Percentiles rank a stretch among this genome's conserved stretches.
phyloP scores from a whole-genome alignment of 2,888 invertebrate species.

The Metacarcinus magister region DNA sequence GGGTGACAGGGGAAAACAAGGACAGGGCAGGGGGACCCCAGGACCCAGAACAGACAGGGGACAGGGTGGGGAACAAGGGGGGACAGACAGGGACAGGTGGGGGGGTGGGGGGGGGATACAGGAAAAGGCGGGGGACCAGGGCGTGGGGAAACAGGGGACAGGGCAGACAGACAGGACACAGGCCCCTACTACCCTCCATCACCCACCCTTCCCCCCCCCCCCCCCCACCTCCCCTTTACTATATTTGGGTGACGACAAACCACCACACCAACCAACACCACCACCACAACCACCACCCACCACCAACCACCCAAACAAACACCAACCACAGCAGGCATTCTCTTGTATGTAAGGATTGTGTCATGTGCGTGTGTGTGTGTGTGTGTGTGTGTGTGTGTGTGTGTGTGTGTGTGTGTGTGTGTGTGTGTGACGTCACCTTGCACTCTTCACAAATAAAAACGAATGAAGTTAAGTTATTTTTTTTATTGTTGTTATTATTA shows the following conservation, averaged over 20 bases:
- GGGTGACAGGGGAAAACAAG: too few relatives aligned
- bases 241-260: background rate
- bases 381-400: constrained; percentile 26
- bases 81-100: too few relatives aligned
- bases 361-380: constrained; percentile 14
- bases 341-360: background rate
- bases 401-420: constrained; percentile 26
- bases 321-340: background rate
- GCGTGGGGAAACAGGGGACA: too few relatives aligned
- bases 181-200: background rate
- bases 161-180: background rate
- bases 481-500: too few relatives aligned
- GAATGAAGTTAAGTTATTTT: too few relatives aligned
- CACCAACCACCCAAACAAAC: background rate
- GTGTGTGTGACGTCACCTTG: background rate
- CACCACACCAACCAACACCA: background rate
- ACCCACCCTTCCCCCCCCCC: too few relatives aligned
- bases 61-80: too few relatives aligned
- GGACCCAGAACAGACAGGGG: too few relatives aligned
- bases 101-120: too few relatives aligned
- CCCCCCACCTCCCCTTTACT: background rate
- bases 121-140: background rate
- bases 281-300: background rate
- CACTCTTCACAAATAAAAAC: too few relatives aligned
- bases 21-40: too few relatives aligned